phyloP scores from a whole-genome alignment of 2,888 invertebrate species.

The Apotomis capreana region DNA sequence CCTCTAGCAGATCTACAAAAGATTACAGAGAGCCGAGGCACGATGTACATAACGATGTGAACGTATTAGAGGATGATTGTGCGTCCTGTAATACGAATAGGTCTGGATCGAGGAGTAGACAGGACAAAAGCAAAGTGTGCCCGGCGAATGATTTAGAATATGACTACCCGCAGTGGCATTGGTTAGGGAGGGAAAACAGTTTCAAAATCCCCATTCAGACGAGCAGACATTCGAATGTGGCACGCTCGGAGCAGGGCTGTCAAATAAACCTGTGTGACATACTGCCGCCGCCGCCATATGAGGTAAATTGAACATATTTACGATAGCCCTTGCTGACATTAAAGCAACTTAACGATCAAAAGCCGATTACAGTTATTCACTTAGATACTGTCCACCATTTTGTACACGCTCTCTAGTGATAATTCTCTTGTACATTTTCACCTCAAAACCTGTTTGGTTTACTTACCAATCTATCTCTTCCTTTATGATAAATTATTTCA shows the following conservation, averaged over 20 bases:
- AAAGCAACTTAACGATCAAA: constrained; percentile 40
- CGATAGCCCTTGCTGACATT: constrained; percentile 38
- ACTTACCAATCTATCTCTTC: background rate
- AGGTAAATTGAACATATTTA: constrained; percentile 70
- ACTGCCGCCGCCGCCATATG: constrained; percentile 85
- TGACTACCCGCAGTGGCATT: constrained; percentile 81
- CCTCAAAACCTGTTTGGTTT: constrained; percentile 7
- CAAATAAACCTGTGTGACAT: constrained; percentile 86
- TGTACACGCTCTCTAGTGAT: constrained; percentile 12
- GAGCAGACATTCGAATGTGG: constrained; percentile 76
- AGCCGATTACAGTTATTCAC: constrained; percentile 37
- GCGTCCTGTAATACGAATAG: constrained; percentile 78
- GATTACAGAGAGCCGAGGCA: constrained; percentile 77
- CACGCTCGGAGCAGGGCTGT: constrained; percentile 80
- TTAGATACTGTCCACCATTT: constrained; percentile 21
- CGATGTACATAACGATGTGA: constrained; percentile 74
- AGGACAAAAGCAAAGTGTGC: constrained; percentile 80
- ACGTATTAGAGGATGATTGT: constrained; percentile 75
- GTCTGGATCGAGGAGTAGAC: constrained; percentile 77
- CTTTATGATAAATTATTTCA: no score
- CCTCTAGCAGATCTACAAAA: constrained; percentile 78
- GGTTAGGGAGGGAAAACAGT: constrained; percentile 80
- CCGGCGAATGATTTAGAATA: constrained; percentile 80
- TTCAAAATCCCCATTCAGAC: constrained; percentile 81
- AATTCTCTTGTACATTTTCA: constrained; percentile 26